Evolutionary conservation across 2,113 vertebrate species (phyloP).

Genomic region (Pomatorhinus ruficollis): DNA sequence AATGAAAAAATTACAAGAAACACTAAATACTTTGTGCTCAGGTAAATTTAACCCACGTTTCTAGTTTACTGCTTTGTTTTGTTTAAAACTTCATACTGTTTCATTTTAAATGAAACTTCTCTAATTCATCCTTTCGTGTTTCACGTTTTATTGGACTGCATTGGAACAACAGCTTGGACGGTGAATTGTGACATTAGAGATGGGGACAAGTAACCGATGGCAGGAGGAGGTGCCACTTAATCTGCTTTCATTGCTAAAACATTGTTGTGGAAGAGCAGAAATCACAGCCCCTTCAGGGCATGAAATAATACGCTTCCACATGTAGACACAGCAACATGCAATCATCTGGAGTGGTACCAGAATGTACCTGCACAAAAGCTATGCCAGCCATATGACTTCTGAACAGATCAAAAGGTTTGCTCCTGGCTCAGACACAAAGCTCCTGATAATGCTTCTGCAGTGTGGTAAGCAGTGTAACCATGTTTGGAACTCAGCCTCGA

Average conservation of each 20-base stretch:
- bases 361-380: not conserved
- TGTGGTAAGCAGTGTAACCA: not conserved
- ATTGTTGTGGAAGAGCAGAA: not conserved
- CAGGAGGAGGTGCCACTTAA: not conserved
- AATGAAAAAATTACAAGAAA: not conserved
- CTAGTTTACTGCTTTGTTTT: not conserved
- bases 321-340: not conserved
- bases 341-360: not conserved
- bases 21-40: not conserved
- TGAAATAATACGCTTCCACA: not conserved
- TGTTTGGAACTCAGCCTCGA: not conserved
- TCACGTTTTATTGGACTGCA: not conserved
- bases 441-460: not conserved
- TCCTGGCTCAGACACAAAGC: not conserved
- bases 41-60: not conserved
- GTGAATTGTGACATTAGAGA: not conserved
- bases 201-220: not conserved
- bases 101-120: not conserved
- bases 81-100: not conserved
- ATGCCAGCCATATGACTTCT: accelerated
- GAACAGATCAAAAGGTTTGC: not conserved
- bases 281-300: not conserved
- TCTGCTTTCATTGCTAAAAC: not conserved
- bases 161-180: not conserved
- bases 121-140: not conserved